Conservation (phyloP, 2,113 vertebrate genomes). For the Abramis brama region DNA sequence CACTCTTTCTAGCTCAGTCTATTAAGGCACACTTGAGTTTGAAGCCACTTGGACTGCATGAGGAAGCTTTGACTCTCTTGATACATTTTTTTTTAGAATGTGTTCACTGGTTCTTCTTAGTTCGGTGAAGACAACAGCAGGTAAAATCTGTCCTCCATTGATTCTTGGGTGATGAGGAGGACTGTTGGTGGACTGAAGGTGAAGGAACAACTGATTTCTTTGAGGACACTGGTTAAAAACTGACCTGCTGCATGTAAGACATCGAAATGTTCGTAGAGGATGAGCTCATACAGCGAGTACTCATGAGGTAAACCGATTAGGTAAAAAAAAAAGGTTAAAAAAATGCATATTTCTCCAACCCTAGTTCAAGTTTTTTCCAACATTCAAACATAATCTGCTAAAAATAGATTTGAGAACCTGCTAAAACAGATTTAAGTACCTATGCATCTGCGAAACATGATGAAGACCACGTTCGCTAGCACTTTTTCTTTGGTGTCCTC, state of each 20-base stretch:
- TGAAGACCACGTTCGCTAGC: background rate
- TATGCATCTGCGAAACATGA: background rate
- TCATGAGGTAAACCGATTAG: background rate
- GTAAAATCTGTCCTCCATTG: background rate
- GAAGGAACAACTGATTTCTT: background rate
- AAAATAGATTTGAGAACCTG: background rate
- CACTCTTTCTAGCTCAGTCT: slow-evolving; percentile 58
- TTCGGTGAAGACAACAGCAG: background rate
- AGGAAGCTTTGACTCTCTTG: slow-evolving; percentile 55
- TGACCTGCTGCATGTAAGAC: background rate
- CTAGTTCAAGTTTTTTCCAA: background rate
- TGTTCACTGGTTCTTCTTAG: background rate
- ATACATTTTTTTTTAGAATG: slow-evolving; percentile 50
- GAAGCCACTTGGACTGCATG: slow-evolving; percentile 58
- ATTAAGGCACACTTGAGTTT: slow-evolving; percentile 65
- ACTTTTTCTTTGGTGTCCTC: background rate
- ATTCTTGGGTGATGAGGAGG: background rate
- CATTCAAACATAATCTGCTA: background rate
- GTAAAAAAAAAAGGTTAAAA: background rate
- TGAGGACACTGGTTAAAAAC: background rate
- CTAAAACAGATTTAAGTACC: background rate
- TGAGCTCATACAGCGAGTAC: background rate
- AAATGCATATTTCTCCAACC: background rate
- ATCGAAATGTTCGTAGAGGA: no score
- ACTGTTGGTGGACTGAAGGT: slow-evolving; percentile 5